Conservation (phyloP, 2,888 invertebrate genomes). For the Eristalis tenax region DNA sequence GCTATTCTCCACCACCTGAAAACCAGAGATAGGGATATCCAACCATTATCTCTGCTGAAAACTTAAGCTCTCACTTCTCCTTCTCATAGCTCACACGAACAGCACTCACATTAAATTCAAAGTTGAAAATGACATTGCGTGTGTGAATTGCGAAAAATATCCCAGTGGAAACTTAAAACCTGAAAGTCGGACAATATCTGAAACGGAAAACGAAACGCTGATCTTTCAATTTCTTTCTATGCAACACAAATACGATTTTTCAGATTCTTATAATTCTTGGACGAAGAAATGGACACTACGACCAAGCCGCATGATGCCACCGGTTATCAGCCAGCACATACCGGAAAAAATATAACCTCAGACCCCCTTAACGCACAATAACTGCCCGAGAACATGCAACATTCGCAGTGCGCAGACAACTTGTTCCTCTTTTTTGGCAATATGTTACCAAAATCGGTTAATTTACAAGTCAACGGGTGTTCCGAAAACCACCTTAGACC, state of each 20-base stretch:
- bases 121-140: too few species aligned
- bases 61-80: too few species aligned
- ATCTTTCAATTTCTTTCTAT: not conserved
- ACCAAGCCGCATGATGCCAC: not conserved
- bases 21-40: too few species aligned
- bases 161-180: too few species aligned
- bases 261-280: not conserved
- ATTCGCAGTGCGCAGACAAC: not conserved
- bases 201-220: too few species aligned
- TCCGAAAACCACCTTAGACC: slow-evolving; percentile 8
- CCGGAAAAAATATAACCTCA: not conserved
- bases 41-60: too few species aligned
- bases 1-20: too few species aligned
- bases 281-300: not conserved
- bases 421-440: not conserved
- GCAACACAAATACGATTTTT: not conserved
- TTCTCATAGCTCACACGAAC: too few species aligned
- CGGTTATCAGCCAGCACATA: not conserved
- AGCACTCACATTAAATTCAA: too few species aligned
- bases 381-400: not conserved
- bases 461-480: slow-evolving; percentile 62
- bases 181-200: too few species aligned
- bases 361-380: not conserved
- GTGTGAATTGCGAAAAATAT: too few species aligned
- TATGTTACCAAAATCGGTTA: slow-evolving; percentile 22